Base-by-base conservation (phyloP, 2,888 invertebrate species). In the Trisateles emortualis region DNA sequence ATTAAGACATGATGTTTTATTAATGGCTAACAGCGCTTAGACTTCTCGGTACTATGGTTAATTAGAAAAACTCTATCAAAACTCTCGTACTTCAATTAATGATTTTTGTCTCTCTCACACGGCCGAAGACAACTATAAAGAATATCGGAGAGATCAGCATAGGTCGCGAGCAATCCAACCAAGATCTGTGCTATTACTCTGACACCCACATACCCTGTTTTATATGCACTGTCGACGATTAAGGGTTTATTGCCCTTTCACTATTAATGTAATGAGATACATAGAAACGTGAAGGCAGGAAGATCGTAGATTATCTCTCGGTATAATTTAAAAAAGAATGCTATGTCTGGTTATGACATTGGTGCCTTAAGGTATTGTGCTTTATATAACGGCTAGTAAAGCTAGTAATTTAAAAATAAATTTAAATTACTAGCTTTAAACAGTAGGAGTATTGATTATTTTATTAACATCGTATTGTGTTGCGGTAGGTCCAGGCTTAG, bases 211-310 rank as follows among this genome's bases (percentile, higher is more conserved):
- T 75, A 42, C 30, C 72, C 74, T 77, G 74, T 76, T 78, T 76
- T 75, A 68, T 75, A 74, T 78, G 78, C 76, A 45, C 67, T 79
- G 46, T 52, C 24, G 32, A 46, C 46, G 24, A 78, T 81, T 71
- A 79, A 81, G 81, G 81, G 86, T 87, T 87, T 88, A 87, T 83
- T 84, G 85, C 85, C 81, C 85, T 86, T 74, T 75, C 66, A 77
- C 63, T 72, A 67, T 72, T 57, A 60, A 67, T 64, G 68, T 74
- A 75, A 79, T 64, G 55, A 61, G 63, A 26, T 58, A 50, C 35
- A 33, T 42, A 11, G 44, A 35, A 51, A 56, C 58, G 52, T 63
- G 46, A 53, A 39, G 24, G 38, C 30, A 11, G 39, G 33, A 57
- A 52, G 43, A 62, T 59, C 39, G 29, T 55, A 52, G 43, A 62